Conservation (phyloP, 2,888 invertebrate genomes). For the Antitype chi region DNA sequence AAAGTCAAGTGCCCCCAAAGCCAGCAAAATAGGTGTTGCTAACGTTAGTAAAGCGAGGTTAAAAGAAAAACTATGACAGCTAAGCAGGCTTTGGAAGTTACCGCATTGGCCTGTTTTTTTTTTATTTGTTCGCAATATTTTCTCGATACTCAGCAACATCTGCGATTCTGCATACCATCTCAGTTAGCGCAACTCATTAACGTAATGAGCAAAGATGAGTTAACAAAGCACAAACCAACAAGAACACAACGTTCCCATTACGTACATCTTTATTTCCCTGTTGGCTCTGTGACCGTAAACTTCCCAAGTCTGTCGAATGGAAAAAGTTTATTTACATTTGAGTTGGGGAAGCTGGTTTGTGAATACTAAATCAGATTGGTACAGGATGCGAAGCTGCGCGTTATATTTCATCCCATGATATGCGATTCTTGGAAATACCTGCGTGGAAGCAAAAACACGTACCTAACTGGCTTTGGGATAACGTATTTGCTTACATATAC, state of each 20-base stretch:
- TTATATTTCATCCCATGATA: constrained; percentile 54
- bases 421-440: constrained; percentile 50
- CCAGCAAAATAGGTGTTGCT: too few relatives aligned
- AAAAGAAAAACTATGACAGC: too few relatives aligned
- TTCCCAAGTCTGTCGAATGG: constrained; percentile 84
- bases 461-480: not conserved
- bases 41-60: too few relatives aligned
- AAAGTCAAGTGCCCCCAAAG: too few relatives aligned
- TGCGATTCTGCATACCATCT: constrained; percentile 34
- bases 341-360: constrained; percentile 83
- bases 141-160: not conserved
- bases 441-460: constrained; percentile 13
- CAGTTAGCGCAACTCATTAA: constrained; percentile 54
- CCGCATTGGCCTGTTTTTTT: too few relatives aligned
- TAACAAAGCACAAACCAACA: constrained; percentile 36
- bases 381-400: constrained; percentile 34
- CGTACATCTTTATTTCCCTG: constrained; percentile 85
- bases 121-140: not conserved
- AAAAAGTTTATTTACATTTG: constrained; percentile 89
- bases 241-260: constrained; percentile 57
- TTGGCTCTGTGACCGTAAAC: constrained; percentile 80
- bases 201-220: constrained; percentile 66
- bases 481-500: constrained; percentile 5
- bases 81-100: too few relatives aligned
- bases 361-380: constrained; percentile 84